Evolutionary conservation across 2,113 vertebrate genomes (phyloP), one percentile per base, ranked within the genome.

Genomic region (Anguilla japonica): DNA sequence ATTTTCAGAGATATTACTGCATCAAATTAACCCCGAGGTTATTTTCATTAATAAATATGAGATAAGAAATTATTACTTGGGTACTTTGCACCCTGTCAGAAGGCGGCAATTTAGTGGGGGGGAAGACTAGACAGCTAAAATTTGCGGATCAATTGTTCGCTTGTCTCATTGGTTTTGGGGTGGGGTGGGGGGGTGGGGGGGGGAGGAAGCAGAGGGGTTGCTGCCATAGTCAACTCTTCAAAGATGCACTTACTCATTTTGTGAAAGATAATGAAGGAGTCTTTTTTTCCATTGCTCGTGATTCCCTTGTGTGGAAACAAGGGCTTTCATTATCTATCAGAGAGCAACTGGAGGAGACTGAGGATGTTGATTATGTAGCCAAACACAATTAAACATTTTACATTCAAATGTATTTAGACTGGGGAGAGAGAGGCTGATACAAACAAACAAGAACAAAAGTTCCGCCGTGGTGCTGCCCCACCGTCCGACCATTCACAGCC

Each of bases 1-100:
- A 86, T 90, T 89, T 56, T 18, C 88, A 86, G 57, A 86, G 83
- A 87, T 85, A 88, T 85, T 80, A 80, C 82, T 22, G 89, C 88
- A 91, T 89, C 83, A 53, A 90, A 91, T 91, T 91, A 91, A 92
- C 90, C 90, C 15, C 53, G 1, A 57, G 89, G 88, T 89, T 89
- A 90, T 84, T 87, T 88, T 91, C 89, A 91, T 91, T 92, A 91
- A 91, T 90, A 91, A 90, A 91, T 90, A 91, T 85, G 87, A 87
- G 90, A 92, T 91, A 88, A 91, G 82, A 88, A 88, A 92, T 90
- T 83, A 89, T 88, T 88, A 84, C 89, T 88, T 50, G 83, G 57
- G 56, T 82, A 56, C 83, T 87, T 86, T 86, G 85, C 87, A 79
- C 87, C 39, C 87, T 81, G 83, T 86, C 85, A 87, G 87, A 88